phyloP scores from a whole-genome alignment of 2,113 vertebrate species.

The Danio rerio region GRCz12tu NC_133182.1:31470501-31471000 shows the following conservation, averaged over 20 bases:
- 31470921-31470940: background rate
- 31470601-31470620: constrained; percentile 65
- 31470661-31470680: constrained; percentile 72
- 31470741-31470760: background rate
- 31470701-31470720: constrained; percentile 59
- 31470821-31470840: no score
- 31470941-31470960: background rate
- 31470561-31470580: constrained; percentile 70
- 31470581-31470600: constrained; percentile 74
- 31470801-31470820: background rate
- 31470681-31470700: constrained; percentile 71
- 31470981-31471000: background rate
- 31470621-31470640: constrained; percentile 71
- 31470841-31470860: no score
- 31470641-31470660: constrained; percentile 66
- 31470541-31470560: constrained; percentile 71
- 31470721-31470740: constrained; percentile 12
- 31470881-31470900: background rate
- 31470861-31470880: no score
- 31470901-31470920: no score
- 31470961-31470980: background rate
- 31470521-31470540: background rate
- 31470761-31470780: background rate
- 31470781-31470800: background rate
- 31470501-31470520: background rate